phyloP scores from a whole-genome alignment of 2,797 vertebrate species.

The Mus caroli region DNA sequence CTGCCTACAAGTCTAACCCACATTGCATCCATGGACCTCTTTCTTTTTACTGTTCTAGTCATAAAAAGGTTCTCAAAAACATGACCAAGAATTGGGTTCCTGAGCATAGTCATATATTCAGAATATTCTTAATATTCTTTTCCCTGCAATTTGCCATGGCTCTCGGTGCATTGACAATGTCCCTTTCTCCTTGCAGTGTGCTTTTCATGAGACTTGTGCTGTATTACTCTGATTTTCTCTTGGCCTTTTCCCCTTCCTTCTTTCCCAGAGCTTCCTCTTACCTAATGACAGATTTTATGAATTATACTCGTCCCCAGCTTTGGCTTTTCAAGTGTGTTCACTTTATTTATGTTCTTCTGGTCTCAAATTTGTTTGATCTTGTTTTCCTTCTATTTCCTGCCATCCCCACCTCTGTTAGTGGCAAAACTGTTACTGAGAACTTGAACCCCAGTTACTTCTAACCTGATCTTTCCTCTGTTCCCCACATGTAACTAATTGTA shows the following conservation, averaged over 20 bases:
- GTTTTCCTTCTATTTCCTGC: neutral
- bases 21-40: neutral
- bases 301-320: neutral
- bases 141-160: neutral
- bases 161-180: neutral
- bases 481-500: neutral
- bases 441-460: neutral
- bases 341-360: neutral
- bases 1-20: neutral
- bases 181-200: neutral
- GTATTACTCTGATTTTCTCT: neutral
- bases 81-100: neutral
- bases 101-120: neutral
- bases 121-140: neutral
- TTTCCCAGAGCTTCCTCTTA: neutral
- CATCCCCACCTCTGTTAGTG: neutral
- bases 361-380: constrained; percentile 39
- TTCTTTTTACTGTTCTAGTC: neutral
- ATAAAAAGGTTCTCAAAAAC: neutral
- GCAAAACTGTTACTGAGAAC: neutral
- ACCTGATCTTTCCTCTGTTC: neutral
- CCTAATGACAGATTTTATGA: neutral
- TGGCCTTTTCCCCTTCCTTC: neutral
- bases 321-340: neutral
- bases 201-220: neutral